Base-by-base conservation (phyloP, 1,140 invertebrate species). In the Gerris buenoi region DNA sequence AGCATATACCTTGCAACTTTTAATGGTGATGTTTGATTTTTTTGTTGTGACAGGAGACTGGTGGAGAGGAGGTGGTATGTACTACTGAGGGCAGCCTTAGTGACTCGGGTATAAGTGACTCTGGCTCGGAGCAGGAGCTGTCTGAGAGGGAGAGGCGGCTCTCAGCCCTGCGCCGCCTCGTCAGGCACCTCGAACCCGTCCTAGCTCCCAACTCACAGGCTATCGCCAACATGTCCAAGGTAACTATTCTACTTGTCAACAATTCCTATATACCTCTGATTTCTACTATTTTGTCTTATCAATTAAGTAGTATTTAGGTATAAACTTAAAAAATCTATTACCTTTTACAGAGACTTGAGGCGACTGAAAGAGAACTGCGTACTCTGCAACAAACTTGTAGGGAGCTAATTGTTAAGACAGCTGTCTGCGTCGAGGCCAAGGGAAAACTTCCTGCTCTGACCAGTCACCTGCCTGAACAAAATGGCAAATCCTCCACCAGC, bases 321-420 rank as follows among this genome's bases (percentile, higher is more conserved):
- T 56, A 56, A 56, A 13, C 46, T 56, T 13, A 56, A 13, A 10
- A 57, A 14, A 22, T 25, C 15, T 29, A 2, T 70, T 64, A 64
- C 57, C 58, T 25, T 22, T 78, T 77, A 68, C 82, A 86, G 80
- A 85, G 85, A 68, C 85, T 90, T 78, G 86, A 86, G 69, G 83
- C 86, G 69, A 87, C 88, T n/a, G 88, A 91, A 75, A 84, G 83
- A 63, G 88, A 93, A 76, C 80, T 94, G 26, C 83, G 86, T 69
- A 82, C 82, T 25, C 76, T 92, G 23, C 89, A 91, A 76, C 84
- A 86, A 67, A 86, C 87, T n/a, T 93, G 90, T 71, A 80, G 88
- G 1, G 85, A 86, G 28, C 77, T 89, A 15, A 85, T 88, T 72
- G 82, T 86, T n/a, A 79, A 82, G 69, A 86, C 86, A 22, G 83